Evolutionary conservation across 2,113 vertebrate genomes (phyloP), one percentile per base, ranked within the genome.

Genomic region (Poeciliopsis retropinna): DNA sequence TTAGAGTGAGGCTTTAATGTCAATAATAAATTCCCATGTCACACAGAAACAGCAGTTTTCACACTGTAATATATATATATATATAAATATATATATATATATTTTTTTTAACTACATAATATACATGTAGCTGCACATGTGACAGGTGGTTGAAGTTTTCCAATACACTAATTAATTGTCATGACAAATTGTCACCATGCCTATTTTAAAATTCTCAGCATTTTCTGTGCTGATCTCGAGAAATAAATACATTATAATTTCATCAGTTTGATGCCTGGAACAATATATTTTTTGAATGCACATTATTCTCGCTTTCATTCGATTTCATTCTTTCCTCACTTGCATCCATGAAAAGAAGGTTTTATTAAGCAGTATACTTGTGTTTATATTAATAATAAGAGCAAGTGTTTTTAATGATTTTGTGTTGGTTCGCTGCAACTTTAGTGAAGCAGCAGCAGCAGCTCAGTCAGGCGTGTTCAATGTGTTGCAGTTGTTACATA

Each of bases 401-500:
- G 87, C 9, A 22, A 6, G 84, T 87, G 85, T 84, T 82, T 85
- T 76, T 83, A 85, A 86, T 85, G 81, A 88, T 84, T 87, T 72
- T 80, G 82, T 79, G 87, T 86, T 41, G 28, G 77, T 75, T 83
- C 60, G 64, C 85, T 85, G 88, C 82, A 79, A 32, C 54, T 73
- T 80, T 81, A 76, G 83, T 80, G 75, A 75, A 84, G 51, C 22
- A 57, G 47, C 47, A 57, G 47, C 47, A 84, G 85, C 78, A 71
- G 70, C 64, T 86, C 81, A 86, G 62, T 88, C 84, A 87, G 78
- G 72, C 39, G 60, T 80, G 41, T 64, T 82, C 32, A 71, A 39
- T 80, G 70, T 87, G 80, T 73, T 87, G 82, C 88, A 88, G 89
- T 87, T 86, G 82, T 91, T 92, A 86, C 86, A 88, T 92, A 91